Conservation (phyloP, 2,113 vertebrate genomes). For the Neoarius graeffei region DNA sequence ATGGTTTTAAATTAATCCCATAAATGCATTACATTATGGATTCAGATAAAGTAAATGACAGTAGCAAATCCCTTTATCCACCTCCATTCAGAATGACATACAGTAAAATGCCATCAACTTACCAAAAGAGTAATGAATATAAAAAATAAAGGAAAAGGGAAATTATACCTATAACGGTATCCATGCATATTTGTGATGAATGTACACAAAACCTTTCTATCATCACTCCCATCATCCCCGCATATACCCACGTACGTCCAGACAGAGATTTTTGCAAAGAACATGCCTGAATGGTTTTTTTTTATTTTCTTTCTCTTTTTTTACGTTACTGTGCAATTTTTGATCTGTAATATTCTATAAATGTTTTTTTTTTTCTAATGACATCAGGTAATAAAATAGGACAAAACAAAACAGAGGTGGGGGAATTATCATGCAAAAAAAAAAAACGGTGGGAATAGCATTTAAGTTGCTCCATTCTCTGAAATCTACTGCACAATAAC, state of each 20-base stretch:
- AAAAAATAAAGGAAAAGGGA: constrained; percentile 67
- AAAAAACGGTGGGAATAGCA: constrained; percentile 52
- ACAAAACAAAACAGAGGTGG: constrained; percentile 49
- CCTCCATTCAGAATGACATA: constrained; percentile 26
- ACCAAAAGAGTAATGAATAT: constrained; percentile 65
- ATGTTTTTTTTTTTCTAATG: constrained; percentile 48
- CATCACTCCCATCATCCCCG: constrained; percentile 40
- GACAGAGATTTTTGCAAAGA: constrained; percentile 61
- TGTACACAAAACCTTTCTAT: constrained; percentile 49
- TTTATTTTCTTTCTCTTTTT: constrained; percentile 32
- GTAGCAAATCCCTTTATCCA: constrained; percentile 17
- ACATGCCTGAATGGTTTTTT: constrained; percentile 72
- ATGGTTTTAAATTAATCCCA: constrained; percentile 22
- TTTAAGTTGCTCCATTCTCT: constrained; percentile 46
- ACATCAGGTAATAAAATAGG: constrained; percentile 57
- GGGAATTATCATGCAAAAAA: constrained; percentile 71
- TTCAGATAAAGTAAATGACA: constrained; percentile 25
- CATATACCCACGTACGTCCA: constrained; percentile 34
- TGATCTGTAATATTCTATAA: constrained; percentile 46
- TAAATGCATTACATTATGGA: constrained; percentile 23
- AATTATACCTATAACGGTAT: constrained; percentile 78
- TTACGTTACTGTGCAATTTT: constrained; percentile 53
- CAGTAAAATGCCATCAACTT: constrained; percentile 28
- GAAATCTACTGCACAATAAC: constrained; percentile 55
- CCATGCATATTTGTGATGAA: constrained; percentile 78